phyloP scores from a whole-genome alignment of 2,113 vertebrate genomes.

The Collichthys lucidus region DNA sequence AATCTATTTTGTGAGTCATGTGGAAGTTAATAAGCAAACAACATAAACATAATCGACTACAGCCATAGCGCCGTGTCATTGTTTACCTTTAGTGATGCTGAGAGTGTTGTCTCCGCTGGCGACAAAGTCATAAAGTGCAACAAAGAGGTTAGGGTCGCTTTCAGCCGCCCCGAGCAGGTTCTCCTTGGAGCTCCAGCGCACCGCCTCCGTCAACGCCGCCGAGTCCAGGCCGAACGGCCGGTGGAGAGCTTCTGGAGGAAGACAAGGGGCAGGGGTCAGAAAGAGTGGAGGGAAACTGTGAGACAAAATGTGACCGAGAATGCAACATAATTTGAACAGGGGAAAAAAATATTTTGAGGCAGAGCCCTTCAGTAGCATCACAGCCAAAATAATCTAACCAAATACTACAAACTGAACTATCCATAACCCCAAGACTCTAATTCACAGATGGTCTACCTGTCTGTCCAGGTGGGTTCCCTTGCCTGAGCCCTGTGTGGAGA shows the following conservation, averaged over 20 bases:
- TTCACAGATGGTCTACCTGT: conserved; percentile 71
- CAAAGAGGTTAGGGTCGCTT: conserved; percentile 98
- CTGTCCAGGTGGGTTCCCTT: conserved; percentile 47
- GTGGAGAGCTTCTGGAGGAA: conserved; percentile 91
- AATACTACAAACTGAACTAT: not conserved
- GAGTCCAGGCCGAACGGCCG: conserved; percentile 92
- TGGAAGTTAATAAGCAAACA: not conserved
- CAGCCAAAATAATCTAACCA: not conserved
- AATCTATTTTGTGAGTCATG: not conserved
- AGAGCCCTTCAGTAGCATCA: not conserved
- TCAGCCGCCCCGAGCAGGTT: conserved; percentile 96
- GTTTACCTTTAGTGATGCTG: conserved; percentile 98
- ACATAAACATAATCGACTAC: not conserved
- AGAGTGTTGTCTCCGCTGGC: conserved; percentile 99
- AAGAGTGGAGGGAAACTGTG: conserved; percentile 5
- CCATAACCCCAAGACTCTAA: not conserved
- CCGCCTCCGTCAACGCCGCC: conserved; percentile 94
- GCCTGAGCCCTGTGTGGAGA: conserved; percentile 67
- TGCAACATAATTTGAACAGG: not conserved
- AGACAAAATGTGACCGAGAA: conserved; percentile 8
- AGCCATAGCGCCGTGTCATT: no score
- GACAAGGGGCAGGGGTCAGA: not conserved
- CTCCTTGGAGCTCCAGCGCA: conserved; percentile 99
- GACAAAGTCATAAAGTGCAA: conserved; percentile 99
- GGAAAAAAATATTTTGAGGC: not conserved